Conservation (phyloP, 92 coral and sea anemone species). For the Isaurus tuberculatus region DNA sequence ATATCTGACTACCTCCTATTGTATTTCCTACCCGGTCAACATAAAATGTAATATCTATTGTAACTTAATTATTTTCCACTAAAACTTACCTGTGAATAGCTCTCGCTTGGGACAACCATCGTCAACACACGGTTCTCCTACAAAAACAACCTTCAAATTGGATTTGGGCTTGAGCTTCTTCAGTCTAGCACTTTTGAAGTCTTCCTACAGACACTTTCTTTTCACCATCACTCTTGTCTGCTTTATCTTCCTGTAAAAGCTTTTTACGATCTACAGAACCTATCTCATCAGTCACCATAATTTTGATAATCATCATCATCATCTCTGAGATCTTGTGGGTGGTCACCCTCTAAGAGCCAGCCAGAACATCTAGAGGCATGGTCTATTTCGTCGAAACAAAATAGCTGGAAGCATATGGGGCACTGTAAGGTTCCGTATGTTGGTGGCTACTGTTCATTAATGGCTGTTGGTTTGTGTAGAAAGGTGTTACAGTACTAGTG, state of each 20-base stretch:
- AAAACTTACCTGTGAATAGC: constrained; percentile 13
- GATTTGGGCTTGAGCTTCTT: constrained; percentile 61
- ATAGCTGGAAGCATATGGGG: constrained; percentile 15
- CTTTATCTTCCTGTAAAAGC: constrained; percentile 48
- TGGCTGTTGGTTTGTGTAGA: constrained; percentile 27
- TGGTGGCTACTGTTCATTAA: background rate
- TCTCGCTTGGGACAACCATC: constrained; percentile 60
- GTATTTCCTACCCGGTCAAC: background rate
- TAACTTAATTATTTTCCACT: background rate
- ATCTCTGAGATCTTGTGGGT: constrained; percentile 51
- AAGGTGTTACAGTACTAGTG: background rate
- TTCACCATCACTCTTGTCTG: constrained; percentile 52
- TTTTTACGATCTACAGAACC: constrained; percentile 42
- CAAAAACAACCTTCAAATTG: constrained; percentile 69
- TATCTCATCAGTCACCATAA: constrained; percentile 20
- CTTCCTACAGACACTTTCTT: constrained; percentile 60
- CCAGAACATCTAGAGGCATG: constrained; percentile 77
- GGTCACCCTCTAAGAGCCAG: constrained; percentile 67
- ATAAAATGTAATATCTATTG: background rate
- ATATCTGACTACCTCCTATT: constrained; percentile 10
- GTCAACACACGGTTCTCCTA: constrained; percentile 74
- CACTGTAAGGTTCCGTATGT: constrained; percentile 12
- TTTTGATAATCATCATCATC: constrained; percentile 22
- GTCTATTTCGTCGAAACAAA: constrained; percentile 57
- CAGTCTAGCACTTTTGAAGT: constrained; percentile 59